Conservation (phyloP, 2,113 vertebrate species). For the Platycercus adscitus region DNA sequence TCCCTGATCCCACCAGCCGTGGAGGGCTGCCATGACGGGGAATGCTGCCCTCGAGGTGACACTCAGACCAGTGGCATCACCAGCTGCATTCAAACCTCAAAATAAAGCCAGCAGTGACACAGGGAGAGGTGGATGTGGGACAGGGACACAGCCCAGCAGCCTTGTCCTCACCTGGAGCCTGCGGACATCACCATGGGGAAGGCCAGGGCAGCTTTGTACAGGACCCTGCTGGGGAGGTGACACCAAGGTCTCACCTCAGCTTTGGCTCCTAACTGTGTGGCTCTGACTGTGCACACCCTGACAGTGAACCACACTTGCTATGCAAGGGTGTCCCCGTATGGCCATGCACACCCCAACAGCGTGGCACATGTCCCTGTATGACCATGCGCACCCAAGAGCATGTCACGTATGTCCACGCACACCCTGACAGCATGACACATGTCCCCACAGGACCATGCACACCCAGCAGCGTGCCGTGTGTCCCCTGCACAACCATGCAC, state of each 20-base stretch:
- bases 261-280: neutral
- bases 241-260: neutral
- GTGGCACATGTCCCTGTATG: neutral
- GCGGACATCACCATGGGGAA: rapidly evolving
- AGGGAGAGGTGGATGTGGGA: rapidly evolving
- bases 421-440: rapidly evolving
- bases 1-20: rapidly evolving
- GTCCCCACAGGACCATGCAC: neutral
- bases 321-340: neutral
- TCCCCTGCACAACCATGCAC: rapidly evolving
- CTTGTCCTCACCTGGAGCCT: rapidly evolving
- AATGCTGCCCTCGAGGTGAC: neutral
- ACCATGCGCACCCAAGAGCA: neutral
- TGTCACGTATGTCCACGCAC: neutral
- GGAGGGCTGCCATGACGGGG: neutral
- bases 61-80: neutral
- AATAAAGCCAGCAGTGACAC: too few species aligned
- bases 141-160: neutral
- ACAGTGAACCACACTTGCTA: neutral
- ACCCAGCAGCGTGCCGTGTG: neutral
- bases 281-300: neutral
- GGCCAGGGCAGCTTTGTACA: rapidly evolving
- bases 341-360: rapidly evolving
- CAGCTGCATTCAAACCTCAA: neutral
- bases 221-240: neutral